phyloP scores from a whole-genome alignment of 2,797 vertebrate genomes.

The Synanceia verrucosa region DNA sequence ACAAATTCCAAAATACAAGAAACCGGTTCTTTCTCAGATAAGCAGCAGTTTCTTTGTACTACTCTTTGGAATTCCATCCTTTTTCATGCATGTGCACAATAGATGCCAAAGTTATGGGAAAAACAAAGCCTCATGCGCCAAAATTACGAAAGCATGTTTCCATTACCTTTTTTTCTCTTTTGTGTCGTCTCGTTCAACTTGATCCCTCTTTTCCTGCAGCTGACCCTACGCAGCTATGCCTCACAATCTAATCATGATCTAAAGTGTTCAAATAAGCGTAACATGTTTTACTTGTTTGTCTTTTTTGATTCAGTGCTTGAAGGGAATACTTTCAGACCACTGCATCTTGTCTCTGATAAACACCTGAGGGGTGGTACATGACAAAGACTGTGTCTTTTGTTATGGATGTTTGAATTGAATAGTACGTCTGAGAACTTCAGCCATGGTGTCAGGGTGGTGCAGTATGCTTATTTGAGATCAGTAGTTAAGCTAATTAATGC shows the following conservation, averaged over 20 bases:
- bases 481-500: background rate
- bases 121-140: background rate
- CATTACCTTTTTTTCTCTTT: background rate
- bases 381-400: constrained; percentile 37
- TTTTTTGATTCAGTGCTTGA: constrained; percentile 4
- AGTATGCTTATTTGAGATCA: background rate
- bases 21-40: constrained; percentile 48
- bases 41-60: constrained; percentile 32
- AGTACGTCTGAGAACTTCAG: background rate
- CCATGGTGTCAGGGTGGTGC: background rate
- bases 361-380: constrained; percentile 3
- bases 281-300: background rate
- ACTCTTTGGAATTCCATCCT: constrained; percentile 2
- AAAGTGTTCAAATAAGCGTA: constrained; percentile 9
- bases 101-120: background rate
- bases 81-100: background rate
- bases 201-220: background rate
- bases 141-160: background rate
- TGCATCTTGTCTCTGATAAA: constrained; percentile 13
- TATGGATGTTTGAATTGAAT: constrained; percentile 22
- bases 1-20: constrained; percentile 23
- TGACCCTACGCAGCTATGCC: background rate
- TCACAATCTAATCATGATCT: constrained; percentile 7
- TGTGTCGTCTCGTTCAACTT: background rate
- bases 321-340: constrained; percentile 29